These are phyloP conservation scores for Scartelaos histophorus DNA, from an alignment of 2,113 vertebrate genomes.

Conservation along the genomic window DNA sequence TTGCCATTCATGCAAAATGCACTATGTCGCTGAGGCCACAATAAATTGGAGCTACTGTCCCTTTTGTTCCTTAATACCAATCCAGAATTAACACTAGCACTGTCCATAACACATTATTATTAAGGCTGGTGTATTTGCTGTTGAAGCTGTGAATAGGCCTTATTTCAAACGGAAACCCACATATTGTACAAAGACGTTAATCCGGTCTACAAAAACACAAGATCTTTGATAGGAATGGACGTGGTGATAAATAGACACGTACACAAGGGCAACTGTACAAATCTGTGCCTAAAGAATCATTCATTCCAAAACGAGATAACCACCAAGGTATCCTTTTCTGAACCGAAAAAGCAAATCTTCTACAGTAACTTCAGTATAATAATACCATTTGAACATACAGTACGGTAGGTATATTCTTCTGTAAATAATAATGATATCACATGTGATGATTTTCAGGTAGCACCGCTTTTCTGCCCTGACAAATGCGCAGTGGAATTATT, in stretches of 20 bases:
- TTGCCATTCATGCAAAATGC: conserved; percentile 71
- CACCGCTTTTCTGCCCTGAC: conserved; percentile 47
- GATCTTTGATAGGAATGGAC: conserved; percentile 48
- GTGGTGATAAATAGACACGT: conserved; percentile 40
- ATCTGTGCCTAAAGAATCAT: conserved; percentile 53
- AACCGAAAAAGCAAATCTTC: conserved; percentile 28
- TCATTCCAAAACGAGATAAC: conserved; percentile 61
- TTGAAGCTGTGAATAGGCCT: conserved; percentile 76
- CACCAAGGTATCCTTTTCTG: conserved; percentile 36
- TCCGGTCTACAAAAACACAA: conserved; percentile 63
- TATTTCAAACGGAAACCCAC: conserved; percentile 54
- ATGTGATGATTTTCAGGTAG: conserved; percentile 54
- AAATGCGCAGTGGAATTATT: conserved; percentile 50
- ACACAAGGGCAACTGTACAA: conserved; percentile 62
- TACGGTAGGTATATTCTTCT: conserved; percentile 18
- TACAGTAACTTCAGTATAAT: conserved; percentile 28
- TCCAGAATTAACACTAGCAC: conserved; percentile 67
- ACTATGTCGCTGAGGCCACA: conserved; percentile 74
- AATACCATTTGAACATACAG: conserved; percentile 28
- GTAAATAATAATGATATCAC: conserved; percentile 26
- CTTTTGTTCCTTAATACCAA: conserved; percentile 67
- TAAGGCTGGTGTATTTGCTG: conserved; percentile 78
- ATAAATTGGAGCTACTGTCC: conserved; percentile 60
- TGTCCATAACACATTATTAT: conserved; percentile 61
- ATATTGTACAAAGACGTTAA: conserved; percentile 51